A percentile compares a stretch with the other conserved stretches of the same genome.
Evolutionary conservation across 2,797 vertebrate genomes (phyloP).

Genomic region (Trematomus bernacchii): DNA sequence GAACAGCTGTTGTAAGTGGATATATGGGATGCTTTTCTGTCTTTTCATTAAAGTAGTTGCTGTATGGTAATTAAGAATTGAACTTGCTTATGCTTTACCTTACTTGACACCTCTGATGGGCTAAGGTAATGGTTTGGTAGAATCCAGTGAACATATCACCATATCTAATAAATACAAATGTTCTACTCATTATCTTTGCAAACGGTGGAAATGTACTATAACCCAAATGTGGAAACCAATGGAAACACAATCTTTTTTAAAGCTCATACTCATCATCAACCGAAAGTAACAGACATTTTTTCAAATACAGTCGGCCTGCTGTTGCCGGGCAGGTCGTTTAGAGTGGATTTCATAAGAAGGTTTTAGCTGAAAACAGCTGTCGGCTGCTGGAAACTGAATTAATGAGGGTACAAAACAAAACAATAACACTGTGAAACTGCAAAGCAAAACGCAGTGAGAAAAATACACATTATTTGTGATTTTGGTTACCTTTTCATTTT

Average conservation of each 20-base stretch:
- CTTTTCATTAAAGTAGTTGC: conserved; percentile 9
- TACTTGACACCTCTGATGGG: conserved; percentile 18
- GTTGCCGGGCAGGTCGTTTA: background rate
- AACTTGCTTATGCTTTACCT: conserved; percentile 35
- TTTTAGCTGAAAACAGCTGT: conserved; percentile 13
- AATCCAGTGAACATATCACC: conserved; percentile 5
- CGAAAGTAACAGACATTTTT: too few relatives aligned
- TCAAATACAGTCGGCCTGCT: background rate
- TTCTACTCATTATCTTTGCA: background rate
- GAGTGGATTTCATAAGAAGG: conserved; percentile 6
- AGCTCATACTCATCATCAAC: too few relatives aligned
- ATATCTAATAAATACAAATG: conserved; percentile 6
- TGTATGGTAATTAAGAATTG: conserved; percentile 13
- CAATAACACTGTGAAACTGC: background rate
- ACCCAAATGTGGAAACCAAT: background rate
- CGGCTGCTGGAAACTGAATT: background rate
- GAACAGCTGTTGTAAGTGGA: conserved; percentile 29
- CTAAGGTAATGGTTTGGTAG: conserved; percentile 31
- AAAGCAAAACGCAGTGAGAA: background rate
- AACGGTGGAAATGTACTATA: conserved; percentile 5
- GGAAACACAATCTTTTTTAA: background rate
- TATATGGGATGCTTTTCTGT: conserved; percentile 23
- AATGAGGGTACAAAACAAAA: background rate
- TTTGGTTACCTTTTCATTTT: background rate
- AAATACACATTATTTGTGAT: conserved; percentile 6